A percentile compares a stretch with the other conserved stretches of the same genome.
Conservation (phyloP, 2,888 invertebrate genomes). For the Melanophora roralis region DNA sequence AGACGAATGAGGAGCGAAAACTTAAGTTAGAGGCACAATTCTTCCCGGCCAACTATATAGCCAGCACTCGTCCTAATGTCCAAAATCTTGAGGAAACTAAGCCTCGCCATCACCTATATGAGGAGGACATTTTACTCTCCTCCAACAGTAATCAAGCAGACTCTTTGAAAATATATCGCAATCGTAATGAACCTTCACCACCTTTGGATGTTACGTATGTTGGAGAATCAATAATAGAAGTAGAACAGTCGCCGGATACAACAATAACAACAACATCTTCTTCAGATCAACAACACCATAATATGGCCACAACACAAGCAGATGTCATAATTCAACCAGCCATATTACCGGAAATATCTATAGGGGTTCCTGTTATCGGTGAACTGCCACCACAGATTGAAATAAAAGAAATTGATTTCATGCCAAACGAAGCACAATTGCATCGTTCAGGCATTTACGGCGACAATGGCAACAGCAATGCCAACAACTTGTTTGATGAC, state of each 20-base stretch:
- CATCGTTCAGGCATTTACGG: slow-evolving; percentile 63
- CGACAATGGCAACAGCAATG: slow-evolving; percentile 62
- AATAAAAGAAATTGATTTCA: slow-evolving; percentile 76
- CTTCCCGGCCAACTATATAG: slow-evolving; percentile 74
- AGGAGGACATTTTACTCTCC: slow-evolving; percentile 76
- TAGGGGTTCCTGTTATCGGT: slow-evolving; percentile 77
- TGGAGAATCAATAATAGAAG: slow-evolving; percentile 77
- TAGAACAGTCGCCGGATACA: slow-evolving; percentile 70
- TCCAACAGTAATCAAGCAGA: slow-evolving; percentile 73
- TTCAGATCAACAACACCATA: slow-evolving; percentile 39
- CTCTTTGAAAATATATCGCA: slow-evolving; percentile 73
- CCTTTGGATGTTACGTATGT: slow-evolving; percentile 76
- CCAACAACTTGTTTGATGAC: slow-evolving; percentile 63
- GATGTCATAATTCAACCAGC: slow-evolving; percentile 77
- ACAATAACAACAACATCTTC: slow-evolving; percentile 58
- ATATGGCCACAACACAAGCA: slow-evolving; percentile 61
- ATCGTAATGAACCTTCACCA: slow-evolving; percentile 66
- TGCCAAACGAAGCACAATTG: slow-evolving; percentile 70
- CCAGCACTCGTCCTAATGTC: slow-evolving; percentile 62
- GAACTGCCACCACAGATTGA: slow-evolving; percentile 77
- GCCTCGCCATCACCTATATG: slow-evolving; percentile 67
- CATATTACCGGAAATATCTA: slow-evolving; percentile 75
- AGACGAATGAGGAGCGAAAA: slow-evolving; percentile 66
- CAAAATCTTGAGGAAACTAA: slow-evolving; percentile 25
- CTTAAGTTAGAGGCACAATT: slow-evolving; percentile 73